These are phyloP conservation scores for Molanna angustata DNA, from an alignment of 2,888 invertebrate genomes.

Conservation along the genomic window DNA sequence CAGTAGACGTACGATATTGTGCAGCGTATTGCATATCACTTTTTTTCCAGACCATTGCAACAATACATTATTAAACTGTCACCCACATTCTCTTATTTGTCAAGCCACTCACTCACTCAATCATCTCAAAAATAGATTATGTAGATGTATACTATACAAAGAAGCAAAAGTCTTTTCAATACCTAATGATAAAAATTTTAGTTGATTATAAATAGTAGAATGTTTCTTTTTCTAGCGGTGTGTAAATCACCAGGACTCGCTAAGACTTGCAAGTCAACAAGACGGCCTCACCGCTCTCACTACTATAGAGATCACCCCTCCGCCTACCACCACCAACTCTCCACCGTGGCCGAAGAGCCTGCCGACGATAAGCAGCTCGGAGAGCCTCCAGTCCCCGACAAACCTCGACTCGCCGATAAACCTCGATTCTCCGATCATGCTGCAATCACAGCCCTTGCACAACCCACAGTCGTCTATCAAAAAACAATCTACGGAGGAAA, in stretches of 20 bases:
- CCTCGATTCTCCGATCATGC: slow-evolving; percentile 1
- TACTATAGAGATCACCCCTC: slow-evolving; percentile 29
- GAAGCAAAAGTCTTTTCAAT: too few species aligned
- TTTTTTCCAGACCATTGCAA: too few species aligned
- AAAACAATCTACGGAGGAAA: slow-evolving; percentile 9
- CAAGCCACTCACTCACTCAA: too few species aligned
- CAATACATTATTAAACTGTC: too few species aligned
- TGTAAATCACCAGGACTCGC: slow-evolving; percentile 26
- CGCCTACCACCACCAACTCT: slow-evolving; percentile 26
- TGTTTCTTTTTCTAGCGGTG: slow-evolving; percentile 21
- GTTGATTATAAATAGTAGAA: not conserved
- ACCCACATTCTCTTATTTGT: too few species aligned
- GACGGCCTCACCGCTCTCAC: slow-evolving; percentile 29
- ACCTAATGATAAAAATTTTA: too few species aligned
- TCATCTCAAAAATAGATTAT: too few species aligned
- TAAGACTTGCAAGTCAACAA: slow-evolving; percentile 28
- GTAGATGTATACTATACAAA: too few species aligned
- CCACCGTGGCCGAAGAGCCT: slow-evolving; percentile 30
- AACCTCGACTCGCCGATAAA: slow-evolving; percentile 6
- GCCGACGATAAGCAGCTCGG: slow-evolving; percentile 24
- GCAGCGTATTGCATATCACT: too few species aligned
- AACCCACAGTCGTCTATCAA: not conserved
- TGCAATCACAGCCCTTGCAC: slow-evolving; percentile 4
- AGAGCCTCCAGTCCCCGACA: slow-evolving; percentile 12
- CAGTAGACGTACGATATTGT: too few species aligned